phyloP scores from a whole-genome alignment of 23 tunicate genomes.

The Botrylloides violaceus region DNA sequence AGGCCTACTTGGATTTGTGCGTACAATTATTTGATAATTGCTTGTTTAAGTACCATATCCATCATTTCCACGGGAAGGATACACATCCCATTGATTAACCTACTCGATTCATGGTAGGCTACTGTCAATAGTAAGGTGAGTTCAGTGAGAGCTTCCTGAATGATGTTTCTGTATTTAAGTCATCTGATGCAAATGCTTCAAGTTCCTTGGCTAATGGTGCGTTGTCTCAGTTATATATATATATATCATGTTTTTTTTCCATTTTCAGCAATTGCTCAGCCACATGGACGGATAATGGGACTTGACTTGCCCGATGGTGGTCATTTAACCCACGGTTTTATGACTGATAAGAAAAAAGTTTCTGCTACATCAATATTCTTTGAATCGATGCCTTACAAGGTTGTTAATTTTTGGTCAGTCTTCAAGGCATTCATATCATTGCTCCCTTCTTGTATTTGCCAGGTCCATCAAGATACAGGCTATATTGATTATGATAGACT shows the following conservation, averaged over 20 bases:
- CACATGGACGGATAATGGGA: conserved; percentile 98
- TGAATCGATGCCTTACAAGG: conserved; percentile 99
- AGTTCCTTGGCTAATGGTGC: too few relatives aligned
- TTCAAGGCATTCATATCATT: not conserved
- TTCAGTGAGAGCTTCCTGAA: too few relatives aligned
- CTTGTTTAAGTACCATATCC: too few relatives aligned
- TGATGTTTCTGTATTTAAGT: too few relatives aligned
- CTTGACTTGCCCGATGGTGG: conserved; percentile 99
- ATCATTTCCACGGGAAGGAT: too few relatives aligned
- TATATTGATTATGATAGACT: conserved; percentile 92
- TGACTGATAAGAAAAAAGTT: conserved; percentile 88
- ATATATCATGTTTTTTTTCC: not conserved
- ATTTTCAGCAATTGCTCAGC: conserved; percentile 66
- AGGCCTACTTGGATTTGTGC: too few relatives aligned
- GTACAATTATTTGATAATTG: too few relatives aligned
- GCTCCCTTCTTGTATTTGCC: not conserved
- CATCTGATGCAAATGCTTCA: not conserved
- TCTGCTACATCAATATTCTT: conserved; percentile 98
- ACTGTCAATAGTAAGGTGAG: too few relatives aligned
- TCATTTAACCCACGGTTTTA: conserved; percentile 98
- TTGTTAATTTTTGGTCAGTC: not conserved
- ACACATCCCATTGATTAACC: too few relatives aligned
- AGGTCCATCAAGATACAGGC: conserved; percentile 82
- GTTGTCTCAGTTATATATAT: not conserved
- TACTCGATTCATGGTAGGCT: too few relatives aligned